These are phyloP conservation scores for Drosophila nigromelanica DNA, from an alignment of 1,140 invertebrate genomes.

Conservation along the genomic window DNA sequence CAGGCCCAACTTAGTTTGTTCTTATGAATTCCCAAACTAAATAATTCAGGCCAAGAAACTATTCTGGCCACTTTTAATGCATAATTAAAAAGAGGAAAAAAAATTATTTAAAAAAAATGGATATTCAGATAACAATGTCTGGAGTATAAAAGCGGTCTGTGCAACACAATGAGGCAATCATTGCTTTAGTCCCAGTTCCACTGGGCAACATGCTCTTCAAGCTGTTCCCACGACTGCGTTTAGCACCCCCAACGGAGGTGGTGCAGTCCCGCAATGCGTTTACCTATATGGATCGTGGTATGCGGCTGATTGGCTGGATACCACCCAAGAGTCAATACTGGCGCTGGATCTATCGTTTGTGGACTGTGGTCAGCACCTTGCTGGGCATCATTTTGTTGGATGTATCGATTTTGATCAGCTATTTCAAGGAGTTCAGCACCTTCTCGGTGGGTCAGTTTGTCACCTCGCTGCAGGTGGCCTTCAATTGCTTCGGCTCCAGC, in stretches of 20 bases:
- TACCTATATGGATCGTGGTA: conserved; percentile 43
- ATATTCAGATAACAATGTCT: neutral
- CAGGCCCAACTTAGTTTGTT: neutral
- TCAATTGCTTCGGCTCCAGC: conserved; percentile 49
- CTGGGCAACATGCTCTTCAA: conserved; percentile 42
- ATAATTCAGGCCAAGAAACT: conserved; percentile 27
- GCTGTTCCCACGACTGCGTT: conserved; percentile 35
- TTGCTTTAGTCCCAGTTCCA: neutral
- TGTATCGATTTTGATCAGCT: conserved; percentile 23
- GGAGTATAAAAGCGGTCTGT: conserved; percentile 22
- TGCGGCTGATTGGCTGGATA: conserved; percentile 48
- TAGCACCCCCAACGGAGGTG: conserved; percentile 1
- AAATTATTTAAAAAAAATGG: neutral
- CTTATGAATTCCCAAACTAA: conserved; percentile 27
- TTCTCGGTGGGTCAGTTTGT: conserved; percentile 56
- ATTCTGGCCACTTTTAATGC: conserved; percentile 12
- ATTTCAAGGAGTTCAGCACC: conserved; percentile 29
- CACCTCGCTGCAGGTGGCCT: conserved; percentile 47
- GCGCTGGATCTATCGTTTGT: conserved; percentile 25
- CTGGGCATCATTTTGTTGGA: conserved; percentile 13
- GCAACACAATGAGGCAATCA: neutral
- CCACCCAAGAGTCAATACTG: conserved; percentile 5
- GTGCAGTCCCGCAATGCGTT: conserved; percentile 51
- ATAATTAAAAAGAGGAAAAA: conserved; percentile 8
- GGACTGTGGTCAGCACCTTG: neutral